Base-by-base conservation (phyloP, 1,140 invertebrate species). In the Diorhabda elongata region DNA sequence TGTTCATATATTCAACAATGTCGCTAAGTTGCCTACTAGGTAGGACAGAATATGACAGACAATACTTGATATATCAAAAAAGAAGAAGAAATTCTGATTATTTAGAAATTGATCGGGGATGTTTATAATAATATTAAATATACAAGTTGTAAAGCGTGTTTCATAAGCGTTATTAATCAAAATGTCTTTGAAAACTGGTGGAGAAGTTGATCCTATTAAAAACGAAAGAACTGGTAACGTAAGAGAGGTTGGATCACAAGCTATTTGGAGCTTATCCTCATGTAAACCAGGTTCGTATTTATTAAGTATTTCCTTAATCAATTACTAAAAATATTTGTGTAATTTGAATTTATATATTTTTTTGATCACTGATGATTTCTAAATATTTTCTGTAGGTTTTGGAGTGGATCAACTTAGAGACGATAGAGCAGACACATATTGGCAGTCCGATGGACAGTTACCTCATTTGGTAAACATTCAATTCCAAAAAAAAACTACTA, bases 401-500 rank as follows among this genome's bases (percentile, higher is more conserved):
- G 98, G 98, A 42, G 97, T 99, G 8, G 96, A 99, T 79, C 97
- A 99, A 80, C 81, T 99, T 41, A 82, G 96, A 71, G 97, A 99
- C 82, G 93, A 97, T 81, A 92, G 93, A 64, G 90, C 94, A 76
- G 97, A 99, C 73, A 98, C 96, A 2, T 99, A 98, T 82, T 99
- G 98, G 98, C 98, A 99, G 80, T 98, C 97, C 0, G 98, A 99
- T 84, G 98, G 98, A 0, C 96, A 98, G 75, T 86, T 99, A 69
- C 98, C 98, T 4, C 98, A 99, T 83, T 84, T 98, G 71, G 95
- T 99, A 0, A 99, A 98, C 79, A 97, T 99, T 72, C 96, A 99
- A 78, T 99, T 99, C 81, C 90, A 93, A 73, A 87, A 92, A 74
- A 98, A 99, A 84, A 99, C 95, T 2, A 96, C 95, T 52, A 91